Percentiles rank a stretch among this genome's conserved stretches.
Evolutionary conservation across 2,797 vertebrate genomes (phyloP).

Genomic region (Onychomys arenicola): DNA sequence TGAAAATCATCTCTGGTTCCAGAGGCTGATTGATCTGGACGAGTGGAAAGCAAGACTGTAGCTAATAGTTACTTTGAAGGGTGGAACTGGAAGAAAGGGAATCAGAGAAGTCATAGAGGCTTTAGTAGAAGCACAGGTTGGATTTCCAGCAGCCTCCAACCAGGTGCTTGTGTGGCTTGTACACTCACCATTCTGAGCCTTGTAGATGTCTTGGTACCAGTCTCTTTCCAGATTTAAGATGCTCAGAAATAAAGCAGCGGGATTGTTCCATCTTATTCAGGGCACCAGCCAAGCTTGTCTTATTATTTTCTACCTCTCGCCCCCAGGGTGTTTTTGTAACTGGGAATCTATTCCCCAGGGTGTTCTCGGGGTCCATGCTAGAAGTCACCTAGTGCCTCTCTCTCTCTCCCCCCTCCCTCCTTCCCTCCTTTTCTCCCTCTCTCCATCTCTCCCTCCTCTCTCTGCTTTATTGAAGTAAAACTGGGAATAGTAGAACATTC

Average conservation of each 20-base stretch:
- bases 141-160: neutral
- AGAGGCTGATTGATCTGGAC: neutral
- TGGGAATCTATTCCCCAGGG: neutral
- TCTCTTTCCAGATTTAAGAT: conserved; percentile 16
- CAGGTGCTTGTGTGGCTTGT: neutral
- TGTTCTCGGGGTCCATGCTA: neutral
- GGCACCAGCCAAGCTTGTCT: neutral
- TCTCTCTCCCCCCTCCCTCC: neutral
- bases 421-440: neutral
- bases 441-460: neutral
- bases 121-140: neutral
- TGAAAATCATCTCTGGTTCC: conserved; percentile 26
- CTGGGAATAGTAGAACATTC: neutral
- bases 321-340: neutral
- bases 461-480: neutral
- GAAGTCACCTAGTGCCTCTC: neutral
- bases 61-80: neutral
- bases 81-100: neutral
- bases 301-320: neutral
- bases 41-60: neutral
- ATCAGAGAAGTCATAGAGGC: neutral
- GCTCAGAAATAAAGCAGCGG: neutral
- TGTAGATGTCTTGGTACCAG: neutral
- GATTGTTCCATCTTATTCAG: neutral
- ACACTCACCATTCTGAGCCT: neutral